phyloP scores from a whole-genome alignment of 2,888 invertebrate genomes.

The Drosophila infuscata region DNA sequence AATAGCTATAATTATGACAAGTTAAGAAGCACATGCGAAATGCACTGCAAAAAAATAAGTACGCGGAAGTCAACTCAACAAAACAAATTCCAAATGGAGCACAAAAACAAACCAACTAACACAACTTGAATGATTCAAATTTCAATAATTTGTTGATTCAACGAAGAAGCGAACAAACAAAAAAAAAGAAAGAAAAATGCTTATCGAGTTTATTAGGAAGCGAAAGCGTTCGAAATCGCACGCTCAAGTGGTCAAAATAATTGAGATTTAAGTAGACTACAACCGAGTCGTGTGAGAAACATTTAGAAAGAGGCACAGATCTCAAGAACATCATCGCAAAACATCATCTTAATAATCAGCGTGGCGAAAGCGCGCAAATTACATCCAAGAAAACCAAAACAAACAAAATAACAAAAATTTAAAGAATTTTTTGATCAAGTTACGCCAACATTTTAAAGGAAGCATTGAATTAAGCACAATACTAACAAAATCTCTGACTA shows the following conservation, averaged over 20 bases:
- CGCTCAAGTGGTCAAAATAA: constrained; percentile 59
- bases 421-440: neutral
- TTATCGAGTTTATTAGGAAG: constrained; percentile 51
- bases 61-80: constrained; percentile 49
- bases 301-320: constrained; percentile 22
- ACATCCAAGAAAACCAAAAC: neutral
- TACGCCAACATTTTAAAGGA: neutral
- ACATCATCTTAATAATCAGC: constrained; percentile 18
- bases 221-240: constrained; percentile 74
- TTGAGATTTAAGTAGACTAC: constrained; percentile 42
- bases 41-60: neutral
- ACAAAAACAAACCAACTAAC: constrained; percentile 18
- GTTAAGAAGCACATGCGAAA: constrained; percentile 11
- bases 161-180: neutral
- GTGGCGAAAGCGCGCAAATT: constrained; percentile 2
- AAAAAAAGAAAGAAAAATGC: constrained; percentile 19
- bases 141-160: constrained; percentile 59
- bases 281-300: constrained; percentile 46
- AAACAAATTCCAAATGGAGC: constrained; percentile 22
- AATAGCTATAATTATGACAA: constrained; percentile 24
- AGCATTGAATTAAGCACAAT: neutral
- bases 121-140: constrained; percentile 37
- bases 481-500: neutral
- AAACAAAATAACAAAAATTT: neutral
- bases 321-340: constrained; percentile 34